Evolutionary conservation across 1,140 invertebrate species (phyloP).

Genomic region (Saccostrea glomerata): DNA sequence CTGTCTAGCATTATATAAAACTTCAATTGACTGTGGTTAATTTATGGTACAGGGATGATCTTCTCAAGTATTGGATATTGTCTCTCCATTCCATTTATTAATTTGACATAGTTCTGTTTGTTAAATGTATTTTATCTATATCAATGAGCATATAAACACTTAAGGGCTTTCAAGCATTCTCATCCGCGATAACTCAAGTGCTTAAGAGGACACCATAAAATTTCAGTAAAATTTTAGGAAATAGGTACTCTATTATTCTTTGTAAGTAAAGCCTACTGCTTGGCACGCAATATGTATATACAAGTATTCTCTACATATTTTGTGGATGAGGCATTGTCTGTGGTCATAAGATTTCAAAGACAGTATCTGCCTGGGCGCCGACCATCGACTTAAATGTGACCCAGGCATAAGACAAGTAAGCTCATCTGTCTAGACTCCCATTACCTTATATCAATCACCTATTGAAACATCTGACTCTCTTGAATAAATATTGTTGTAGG

Average conservation of each 20-base stretch:
- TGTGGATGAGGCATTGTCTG: conserved; percentile 7
- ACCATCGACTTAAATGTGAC: too few relatives aligned
- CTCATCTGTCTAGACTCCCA: neutral
- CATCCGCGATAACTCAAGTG: neutral
- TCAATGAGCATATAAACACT: conserved; percentile 19
- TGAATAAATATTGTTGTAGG: neutral
- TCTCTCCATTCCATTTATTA: conserved; percentile 17
- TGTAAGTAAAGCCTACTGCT: neutral
- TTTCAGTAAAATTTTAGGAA: neutral
- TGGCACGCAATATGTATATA: neutral
- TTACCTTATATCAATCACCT: neutral
- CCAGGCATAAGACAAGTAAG: neutral
- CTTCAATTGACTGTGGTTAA: neutral
- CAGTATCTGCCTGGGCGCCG: neutral
- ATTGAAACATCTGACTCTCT: neutral
- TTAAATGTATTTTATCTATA: neutral
- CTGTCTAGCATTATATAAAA: neutral
- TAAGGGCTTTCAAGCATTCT: conserved; percentile 6
- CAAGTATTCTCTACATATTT: neutral
- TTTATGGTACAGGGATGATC: neutral
- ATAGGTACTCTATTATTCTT: neutral
- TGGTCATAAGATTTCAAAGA: conserved; percentile 9
- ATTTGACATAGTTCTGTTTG: neutral
- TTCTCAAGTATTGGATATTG: conserved; percentile 7
- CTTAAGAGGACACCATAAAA: neutral